Conservation (phyloP, 2,888 invertebrate genomes). For the Periphyllus acericola region DNA sequence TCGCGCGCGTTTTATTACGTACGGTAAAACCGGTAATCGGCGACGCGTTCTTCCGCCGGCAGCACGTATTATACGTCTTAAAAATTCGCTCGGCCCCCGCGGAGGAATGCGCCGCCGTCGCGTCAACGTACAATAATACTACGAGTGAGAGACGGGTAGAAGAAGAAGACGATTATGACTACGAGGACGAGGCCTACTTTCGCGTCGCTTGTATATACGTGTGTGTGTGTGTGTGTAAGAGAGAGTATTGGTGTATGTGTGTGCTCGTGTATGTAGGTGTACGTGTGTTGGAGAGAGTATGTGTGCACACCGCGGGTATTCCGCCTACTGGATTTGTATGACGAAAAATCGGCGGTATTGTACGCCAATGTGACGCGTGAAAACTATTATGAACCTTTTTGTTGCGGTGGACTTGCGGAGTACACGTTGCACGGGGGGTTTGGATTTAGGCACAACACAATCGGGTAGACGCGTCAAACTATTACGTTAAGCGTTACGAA, state of each 20-base stretch:
- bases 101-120: constrained; percentile 33
- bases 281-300: too few relatives aligned
- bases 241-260: too few relatives aligned
- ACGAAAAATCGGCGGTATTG: background rate
- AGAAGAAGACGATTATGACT: background rate
- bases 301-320: background rate
- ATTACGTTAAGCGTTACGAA: too few relatives aligned
- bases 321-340: background rate
- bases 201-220: background rate
- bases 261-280: too few relatives aligned
- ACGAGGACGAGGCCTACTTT: constrained; percentile 36
- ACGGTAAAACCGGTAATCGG: constrained; percentile 46
- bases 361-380: background rate
- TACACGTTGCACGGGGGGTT: too few relatives aligned
- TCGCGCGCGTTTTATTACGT: constrained; percentile 21
- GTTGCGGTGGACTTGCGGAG: too few relatives aligned
- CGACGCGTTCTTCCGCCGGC: background rate
- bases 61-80: background rate
- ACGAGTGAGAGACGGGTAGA: background rate
- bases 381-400: background rate
- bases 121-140: background rate
- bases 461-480: too few relatives aligned
- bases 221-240: too few relatives aligned
- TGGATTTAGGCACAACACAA: too few relatives aligned
- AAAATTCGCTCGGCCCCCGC: constrained; percentile 46